These are phyloP conservation scores for Caenorhabditis sp. DNA, from an alignment of 2,888 invertebrate genomes.

Conservation along the genomic window DNA sequence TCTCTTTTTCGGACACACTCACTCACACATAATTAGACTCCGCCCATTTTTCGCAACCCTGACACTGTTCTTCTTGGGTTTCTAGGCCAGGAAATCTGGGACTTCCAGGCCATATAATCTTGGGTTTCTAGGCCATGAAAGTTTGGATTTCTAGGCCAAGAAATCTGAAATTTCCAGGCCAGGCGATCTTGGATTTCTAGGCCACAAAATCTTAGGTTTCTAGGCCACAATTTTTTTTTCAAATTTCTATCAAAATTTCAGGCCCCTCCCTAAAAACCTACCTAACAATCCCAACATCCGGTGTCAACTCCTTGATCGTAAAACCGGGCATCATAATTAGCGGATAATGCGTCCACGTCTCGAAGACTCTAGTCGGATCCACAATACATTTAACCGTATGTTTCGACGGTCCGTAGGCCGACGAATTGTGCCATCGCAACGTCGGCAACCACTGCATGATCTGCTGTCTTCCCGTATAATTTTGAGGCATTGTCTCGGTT, in stretches of 20 bases:
- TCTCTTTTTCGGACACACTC: no score
- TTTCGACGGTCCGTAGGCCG: conserved; percentile 19
- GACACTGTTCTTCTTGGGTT: no score
- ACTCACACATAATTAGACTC: no score
- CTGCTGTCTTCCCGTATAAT: conserved; percentile 21
- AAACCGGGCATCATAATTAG: conserved; percentile 20
- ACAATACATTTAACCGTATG: conserved; percentile 38
- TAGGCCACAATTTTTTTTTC: no score
- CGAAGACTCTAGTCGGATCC: conserved; percentile 22
- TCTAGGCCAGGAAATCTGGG: no score
- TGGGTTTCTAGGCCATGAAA: no score
- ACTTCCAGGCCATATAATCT: no score
- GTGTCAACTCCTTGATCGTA: conserved; percentile 7
- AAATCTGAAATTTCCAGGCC: no score
- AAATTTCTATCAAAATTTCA: not conserved
- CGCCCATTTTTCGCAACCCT: no score
- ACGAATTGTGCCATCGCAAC: conserved; percentile 31
- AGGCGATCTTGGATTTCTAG: no score
- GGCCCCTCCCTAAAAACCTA: not conserved
- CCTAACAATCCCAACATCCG: conserved; percentile 33
- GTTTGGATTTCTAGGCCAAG: no score
- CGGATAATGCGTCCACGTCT: conserved; percentile 34
- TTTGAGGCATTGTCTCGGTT: conserved; percentile 29
- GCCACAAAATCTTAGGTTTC: no score
- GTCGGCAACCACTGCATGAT: conserved; percentile 30